These are phyloP conservation scores for Montipora cactus DNA, from an alignment of 64 coral and sea anemone genomes.

Conservation along the genomic window DNA sequence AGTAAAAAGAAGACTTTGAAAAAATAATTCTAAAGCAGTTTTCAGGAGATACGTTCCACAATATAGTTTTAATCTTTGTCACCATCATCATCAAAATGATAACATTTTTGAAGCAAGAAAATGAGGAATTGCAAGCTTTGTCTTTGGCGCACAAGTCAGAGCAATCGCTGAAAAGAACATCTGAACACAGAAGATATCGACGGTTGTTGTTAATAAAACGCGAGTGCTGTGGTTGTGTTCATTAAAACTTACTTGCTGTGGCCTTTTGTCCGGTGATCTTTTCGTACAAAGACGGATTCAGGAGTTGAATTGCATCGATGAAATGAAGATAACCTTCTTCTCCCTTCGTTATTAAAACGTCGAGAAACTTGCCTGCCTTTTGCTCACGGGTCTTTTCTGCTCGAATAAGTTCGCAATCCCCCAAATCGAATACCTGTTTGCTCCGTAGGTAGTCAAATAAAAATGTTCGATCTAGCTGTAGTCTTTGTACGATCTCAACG, in stretches of 20 bases:
- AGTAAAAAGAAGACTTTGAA: no score
- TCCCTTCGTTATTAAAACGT: slow-evolving; percentile 91
- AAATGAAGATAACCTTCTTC: slow-evolving; percentile 77
- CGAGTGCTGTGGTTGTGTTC: no score
- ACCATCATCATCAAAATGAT: no score
- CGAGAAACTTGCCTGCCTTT: slow-evolving; percentile 91
- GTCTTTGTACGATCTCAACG: slow-evolving; percentile 83
- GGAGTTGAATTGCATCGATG: slow-evolving; percentile 89
- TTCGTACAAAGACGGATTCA: slow-evolving; percentile 85
- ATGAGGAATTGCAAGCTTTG: no score
- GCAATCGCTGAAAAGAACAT: no score
- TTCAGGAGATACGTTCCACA: no score
- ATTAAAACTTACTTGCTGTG: slow-evolving; percentile 77
- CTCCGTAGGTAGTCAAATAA: slow-evolving; percentile 96
- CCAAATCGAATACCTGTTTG: slow-evolving; percentile 78
- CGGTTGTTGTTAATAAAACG: no score
- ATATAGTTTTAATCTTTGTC: no score
- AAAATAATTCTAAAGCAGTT: no score
- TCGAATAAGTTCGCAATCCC: slow-evolving; percentile 81
- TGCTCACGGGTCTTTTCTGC: slow-evolving; percentile 82
- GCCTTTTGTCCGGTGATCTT: slow-evolving; percentile 91
- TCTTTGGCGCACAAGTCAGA: no score
- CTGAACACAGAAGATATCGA: no score
- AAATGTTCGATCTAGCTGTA: slow-evolving; percentile 93
- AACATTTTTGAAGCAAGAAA: no score